These are phyloP conservation scores for Alviniconcha strummeri DNA, from an alignment of 2,888 invertebrate genomes.

Conservation along the genomic window DNA sequence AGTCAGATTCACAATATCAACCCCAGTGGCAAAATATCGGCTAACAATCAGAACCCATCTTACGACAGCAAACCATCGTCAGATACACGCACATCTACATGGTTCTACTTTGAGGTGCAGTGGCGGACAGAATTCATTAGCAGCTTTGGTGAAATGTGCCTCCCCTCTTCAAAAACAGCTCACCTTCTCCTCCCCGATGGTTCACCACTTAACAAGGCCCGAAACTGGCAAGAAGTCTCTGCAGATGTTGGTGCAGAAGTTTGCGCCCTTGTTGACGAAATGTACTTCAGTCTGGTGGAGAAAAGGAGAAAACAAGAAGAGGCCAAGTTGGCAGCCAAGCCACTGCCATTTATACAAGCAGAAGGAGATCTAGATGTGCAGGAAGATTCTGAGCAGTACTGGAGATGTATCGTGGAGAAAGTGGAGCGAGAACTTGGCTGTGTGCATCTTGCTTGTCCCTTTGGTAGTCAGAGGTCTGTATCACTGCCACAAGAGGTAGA, in stretches of 20 bases:
- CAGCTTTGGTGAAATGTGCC: conserved; percentile 60
- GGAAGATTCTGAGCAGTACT: conserved; percentile 44
- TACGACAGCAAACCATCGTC: background rate
- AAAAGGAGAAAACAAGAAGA: conserved; percentile 42
- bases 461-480: conserved; percentile 67
- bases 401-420: conserved; percentile 53
- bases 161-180: conserved; percentile 53
- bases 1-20: too few species aligned
- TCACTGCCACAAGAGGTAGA: background rate
- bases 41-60: background rate
- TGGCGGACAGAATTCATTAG: conserved; percentile 53
- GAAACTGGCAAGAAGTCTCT: conserved; percentile 63
- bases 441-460: conserved; percentile 65
- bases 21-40: too few species aligned
- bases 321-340: conserved; percentile 38
- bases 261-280: conserved; percentile 51
- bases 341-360: conserved; percentile 52
- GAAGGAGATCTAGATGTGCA: conserved; percentile 26
- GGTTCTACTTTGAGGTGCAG: conserved; percentile 57
- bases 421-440: conserved; percentile 60
- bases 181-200: conserved; percentile 43
- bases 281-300: conserved; percentile 40
- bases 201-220: conserved; percentile 56
- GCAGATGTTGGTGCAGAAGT: conserved; percentile 48
- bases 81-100: conserved; percentile 23